phyloP scores from a whole-genome alignment of 2,888 invertebrate genomes.

The Agrotis clavis region DNA sequence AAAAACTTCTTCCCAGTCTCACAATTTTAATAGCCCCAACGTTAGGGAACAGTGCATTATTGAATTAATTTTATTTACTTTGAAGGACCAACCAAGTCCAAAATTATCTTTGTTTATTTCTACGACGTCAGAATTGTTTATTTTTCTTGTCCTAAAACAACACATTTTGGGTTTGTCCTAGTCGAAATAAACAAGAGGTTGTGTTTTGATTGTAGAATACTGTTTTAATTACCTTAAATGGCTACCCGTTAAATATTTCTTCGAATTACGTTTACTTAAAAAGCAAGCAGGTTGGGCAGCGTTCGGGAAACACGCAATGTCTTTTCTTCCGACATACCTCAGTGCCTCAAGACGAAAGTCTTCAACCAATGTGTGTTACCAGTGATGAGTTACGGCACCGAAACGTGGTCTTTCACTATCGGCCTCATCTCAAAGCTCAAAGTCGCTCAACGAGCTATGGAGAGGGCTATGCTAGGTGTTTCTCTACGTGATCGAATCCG shows the following conservation, averaged over 20 bases:
- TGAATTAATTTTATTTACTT: constrained; percentile 68
- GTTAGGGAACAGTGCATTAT: constrained; percentile 62
- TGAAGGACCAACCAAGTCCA: constrained; percentile 42
- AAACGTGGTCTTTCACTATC: no score
- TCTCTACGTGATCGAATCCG: no score
- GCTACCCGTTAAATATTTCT: not conserved
- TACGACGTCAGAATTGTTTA: constrained; percentile 43
- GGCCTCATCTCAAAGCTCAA: no score
- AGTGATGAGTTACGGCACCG: no score
- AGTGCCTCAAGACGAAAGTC: no score
- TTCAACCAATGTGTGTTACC: no score
- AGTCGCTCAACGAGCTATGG: no score
- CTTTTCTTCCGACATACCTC: no score
- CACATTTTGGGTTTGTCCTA: constrained; percentile 19
- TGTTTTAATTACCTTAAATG: constrained; percentile 27
- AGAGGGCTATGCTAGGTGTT: no score
- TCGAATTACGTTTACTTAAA: not conserved
- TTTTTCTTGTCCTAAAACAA: constrained; percentile 48
- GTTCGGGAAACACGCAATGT: no score
- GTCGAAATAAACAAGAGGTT: constrained; percentile 19
- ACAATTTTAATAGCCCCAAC: constrained; percentile 29
- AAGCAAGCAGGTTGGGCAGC: no score
- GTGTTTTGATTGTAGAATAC: constrained; percentile 37
- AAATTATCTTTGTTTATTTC: constrained; percentile 55
- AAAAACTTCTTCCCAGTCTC: not conserved